A percentile compares a stretch with the other conserved stretches of the same genome.
phyloP scores from a whole-genome alignment of 2,888 invertebrate genomes.

The Apoda limacodes region DNA sequence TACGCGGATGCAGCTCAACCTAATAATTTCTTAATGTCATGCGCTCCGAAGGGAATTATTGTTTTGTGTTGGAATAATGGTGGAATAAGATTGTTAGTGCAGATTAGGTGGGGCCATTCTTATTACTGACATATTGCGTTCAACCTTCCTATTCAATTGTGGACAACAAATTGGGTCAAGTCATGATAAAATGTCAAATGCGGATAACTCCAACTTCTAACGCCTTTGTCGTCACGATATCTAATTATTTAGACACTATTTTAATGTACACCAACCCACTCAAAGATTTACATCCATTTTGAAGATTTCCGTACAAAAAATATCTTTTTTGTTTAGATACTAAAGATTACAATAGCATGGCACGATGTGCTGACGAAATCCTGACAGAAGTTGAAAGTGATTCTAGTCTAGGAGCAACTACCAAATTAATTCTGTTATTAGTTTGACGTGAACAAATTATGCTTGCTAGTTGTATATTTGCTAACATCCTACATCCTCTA shows the following conservation, averaged over 20 bases:
- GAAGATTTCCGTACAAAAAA: too few relatives aligned
- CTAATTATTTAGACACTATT: slow-evolving; percentile 39
- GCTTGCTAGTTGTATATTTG: too few relatives aligned
- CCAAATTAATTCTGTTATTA: slow-evolving; percentile 36
- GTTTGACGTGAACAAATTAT: slow-evolving; percentile 37
- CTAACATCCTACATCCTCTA: too few relatives aligned
- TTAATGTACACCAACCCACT: too few relatives aligned
- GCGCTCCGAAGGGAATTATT: slow-evolving; percentile 64
- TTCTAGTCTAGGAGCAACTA: slow-evolving; percentile 23
- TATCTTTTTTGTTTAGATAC: too few relatives aligned
- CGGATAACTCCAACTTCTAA: too few relatives aligned
- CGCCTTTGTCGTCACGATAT: slow-evolving; percentile 29
- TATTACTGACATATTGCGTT: slow-evolving; percentile 29
- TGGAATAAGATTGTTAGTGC: slow-evolving; percentile 45
- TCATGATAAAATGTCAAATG: slow-evolving; percentile 26
- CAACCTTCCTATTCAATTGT: slow-evolving; percentile 25
- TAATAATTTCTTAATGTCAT: slow-evolving; percentile 69
- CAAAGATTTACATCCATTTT: too few relatives aligned
- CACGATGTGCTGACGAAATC: too few relatives aligned
- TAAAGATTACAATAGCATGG: too few relatives aligned
- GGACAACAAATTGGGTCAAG: slow-evolving; percentile 26
- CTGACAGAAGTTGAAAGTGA: too few relatives aligned
- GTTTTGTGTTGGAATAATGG: slow-evolving; percentile 64
- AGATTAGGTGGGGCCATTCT: slow-evolving; percentile 40
- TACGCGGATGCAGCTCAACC: slow-evolving; percentile 62